Base-by-base conservation (phyloP, 2,797 vertebrate species). In the Tenualosa ilisha region DNA sequence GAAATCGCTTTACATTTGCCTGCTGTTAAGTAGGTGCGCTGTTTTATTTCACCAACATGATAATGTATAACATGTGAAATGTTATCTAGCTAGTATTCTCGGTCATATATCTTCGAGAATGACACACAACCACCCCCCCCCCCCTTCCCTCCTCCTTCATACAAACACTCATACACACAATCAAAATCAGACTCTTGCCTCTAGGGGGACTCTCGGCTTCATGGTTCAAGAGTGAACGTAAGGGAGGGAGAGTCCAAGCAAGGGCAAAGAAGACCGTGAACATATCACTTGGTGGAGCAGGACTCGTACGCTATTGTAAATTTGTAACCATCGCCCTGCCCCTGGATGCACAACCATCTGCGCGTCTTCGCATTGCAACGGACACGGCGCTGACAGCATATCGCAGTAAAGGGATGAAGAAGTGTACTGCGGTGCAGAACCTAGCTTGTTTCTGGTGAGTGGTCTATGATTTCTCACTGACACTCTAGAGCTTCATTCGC, bases 141-240 rank as follows among this genome's bases (percentile, higher is more conserved):
- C 63, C 24, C n/a, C 37, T 26, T 40, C 65, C 37, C 65, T 40
- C 65, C 26, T 12, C 0, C 68, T 43, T 49, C 50, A 68, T 17
- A 61, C 68, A 81, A 56, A 22, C 51, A 31, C 56, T 75, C 72
- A 59, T 20, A 50, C 79, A 12, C 63, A 68, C 26, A 37, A 79
- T 20, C 72, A 79, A 79, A 17, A 79, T 22, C 51, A n/a, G 56
- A n/a, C 87, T 43, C 50, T 51, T 51, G 83, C 91, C 90, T 92
- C 93, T 95, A 93, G 94, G 90, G 93, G 92, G 90, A 91, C 92
- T 91, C 90, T 83, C 82, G 85, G 81, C 89, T 87, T 89, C 89
- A 90, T 22, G 72, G 40, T 79, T 79, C 17, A 79, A 46, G 72
- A 43, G 72, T 79, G 72, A 79, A 79, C 20, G 72, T 46, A 22